phyloP scores from a whole-genome alignment of 1,140 invertebrate species.

The Yoshiicerus persimilis region DNA sequence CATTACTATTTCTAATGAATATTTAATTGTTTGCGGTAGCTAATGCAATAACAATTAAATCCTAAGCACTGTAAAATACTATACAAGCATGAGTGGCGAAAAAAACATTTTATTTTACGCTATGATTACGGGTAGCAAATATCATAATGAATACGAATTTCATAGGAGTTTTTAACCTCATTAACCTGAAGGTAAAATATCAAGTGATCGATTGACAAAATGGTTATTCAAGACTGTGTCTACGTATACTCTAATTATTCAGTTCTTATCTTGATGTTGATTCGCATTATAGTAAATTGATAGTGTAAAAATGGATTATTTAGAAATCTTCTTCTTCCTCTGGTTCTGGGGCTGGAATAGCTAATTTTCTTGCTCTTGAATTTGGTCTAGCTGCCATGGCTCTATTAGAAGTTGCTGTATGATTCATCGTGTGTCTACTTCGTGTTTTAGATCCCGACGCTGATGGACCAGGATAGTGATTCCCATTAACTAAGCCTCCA shows the following conservation, averaged over 20 bases:
- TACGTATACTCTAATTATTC: too few species aligned
- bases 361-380: not conserved
- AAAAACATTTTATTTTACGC: too few species aligned
- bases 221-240: too few species aligned
- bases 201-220: too few species aligned
- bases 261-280: not conserved
- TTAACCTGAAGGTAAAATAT: too few species aligned
- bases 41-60: too few species aligned
- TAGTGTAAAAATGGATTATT: not conserved
- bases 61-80: too few species aligned
- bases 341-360: not conserved
- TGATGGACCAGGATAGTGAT: not conserved
- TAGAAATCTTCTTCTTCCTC: not conserved
- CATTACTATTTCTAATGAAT: not conserved
- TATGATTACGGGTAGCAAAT: too few species aligned
- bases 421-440: not conserved
- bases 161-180: too few species aligned
- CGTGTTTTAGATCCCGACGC: not conserved
- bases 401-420: not conserved
- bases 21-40: too few species aligned
- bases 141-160: too few species aligned
- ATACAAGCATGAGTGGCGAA: too few species aligned
- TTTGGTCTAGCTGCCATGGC: not conserved
- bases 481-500: not conserved
- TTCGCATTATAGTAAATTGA: not conserved